phyloP scores from a whole-genome alignment of 2,113 vertebrate species.

The Donacobius atricapilla region DNA sequence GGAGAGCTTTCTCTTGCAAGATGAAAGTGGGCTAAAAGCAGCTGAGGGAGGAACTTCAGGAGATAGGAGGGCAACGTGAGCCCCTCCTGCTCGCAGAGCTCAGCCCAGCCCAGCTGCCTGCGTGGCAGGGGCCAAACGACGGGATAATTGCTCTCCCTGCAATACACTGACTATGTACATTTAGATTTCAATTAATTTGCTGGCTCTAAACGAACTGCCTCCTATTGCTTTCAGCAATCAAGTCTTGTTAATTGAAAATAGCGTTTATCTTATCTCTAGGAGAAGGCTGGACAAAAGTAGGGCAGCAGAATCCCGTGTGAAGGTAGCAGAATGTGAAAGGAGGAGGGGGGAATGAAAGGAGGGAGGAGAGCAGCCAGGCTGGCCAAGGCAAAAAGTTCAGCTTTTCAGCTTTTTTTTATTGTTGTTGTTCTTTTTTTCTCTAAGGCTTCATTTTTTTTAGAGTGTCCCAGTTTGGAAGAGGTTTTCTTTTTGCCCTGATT shows the following conservation, averaged over 20 bases:
- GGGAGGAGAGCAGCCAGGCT: background rate
- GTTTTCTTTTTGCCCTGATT: background rate
- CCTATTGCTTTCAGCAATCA: constrained; percentile 69
- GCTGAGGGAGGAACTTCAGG: background rate
- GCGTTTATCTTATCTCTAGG: constrained; percentile 61
- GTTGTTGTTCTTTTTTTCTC: rapidly evolving
- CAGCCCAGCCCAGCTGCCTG: background rate
- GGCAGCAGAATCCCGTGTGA: constrained; percentile 27
- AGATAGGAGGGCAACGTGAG: rapidly evolving
- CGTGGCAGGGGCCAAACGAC: background rate
- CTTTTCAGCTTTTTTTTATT: background rate
- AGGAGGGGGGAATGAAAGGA: background rate
- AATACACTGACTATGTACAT: constrained; percentile 25
- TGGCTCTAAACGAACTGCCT: constrained; percentile 62
- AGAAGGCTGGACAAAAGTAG: constrained; percentile 65
- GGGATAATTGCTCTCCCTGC: constrained; percentile 57
- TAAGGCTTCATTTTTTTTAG: background rate
- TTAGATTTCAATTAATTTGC: constrained; percentile 70
- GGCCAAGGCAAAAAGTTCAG: background rate
- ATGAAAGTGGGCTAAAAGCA: background rate
- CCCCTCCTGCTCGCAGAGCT: background rate
- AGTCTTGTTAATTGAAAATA: constrained; percentile 72
- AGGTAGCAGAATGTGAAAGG: background rate
- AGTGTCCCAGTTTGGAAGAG: background rate
- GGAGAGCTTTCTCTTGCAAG: background rate